Base-by-base conservation (phyloP, 53 echinoderm and acorn worm species). In the Stichopus horrens region DNA sequence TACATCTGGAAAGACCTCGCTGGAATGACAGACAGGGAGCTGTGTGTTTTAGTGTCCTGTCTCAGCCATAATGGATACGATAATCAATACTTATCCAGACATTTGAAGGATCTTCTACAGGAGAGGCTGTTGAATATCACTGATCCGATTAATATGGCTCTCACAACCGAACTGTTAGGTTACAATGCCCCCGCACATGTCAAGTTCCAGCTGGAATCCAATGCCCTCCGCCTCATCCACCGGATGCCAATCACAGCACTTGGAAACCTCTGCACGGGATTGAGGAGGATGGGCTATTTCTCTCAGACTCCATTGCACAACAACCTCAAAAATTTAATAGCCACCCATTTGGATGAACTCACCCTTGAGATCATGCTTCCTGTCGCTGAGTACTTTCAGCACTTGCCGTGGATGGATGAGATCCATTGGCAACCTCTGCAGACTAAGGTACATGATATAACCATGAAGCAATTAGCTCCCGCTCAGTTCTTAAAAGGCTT, bases 121-220 rank as follows among this genome's bases (percentile, higher is more conserved):
- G 60, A 87, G 52, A 89, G 76, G 37, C 88, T 94, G 11, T 87
- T 90, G 2, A 82, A 54, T 4, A 80, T 86, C 79, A 85, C 74
- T 5, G 91, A 94, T 78, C 83, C 94, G 23, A 71, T 68, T 6
- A 86, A 93, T 16, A 83, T 93, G 63, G 92, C 92, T 60, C 74
- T 90, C 9, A 89, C 79, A 5, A 89, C 92, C 21, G 89, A 92
- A 75, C 73, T 89, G n/a, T 76, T 96, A 7, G 94, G 92, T n/a
- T 78, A 57, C 5, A 74, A 57, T 54, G 96, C 92, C 53, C 92
- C 94, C 0, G 90, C 90, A n/a, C 58, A 92, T 79, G 57, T 92
- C 74, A 94, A 94, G 73, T 90, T 92, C 52, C 86, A 88, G 16
- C 79, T 94, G 7, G 90, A 88, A 20, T 92, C 86, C 21, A 90